Evolutionary conservation across 2,888 invertebrate species (phyloP).

Genomic region (Rhingia campestris): DNA sequence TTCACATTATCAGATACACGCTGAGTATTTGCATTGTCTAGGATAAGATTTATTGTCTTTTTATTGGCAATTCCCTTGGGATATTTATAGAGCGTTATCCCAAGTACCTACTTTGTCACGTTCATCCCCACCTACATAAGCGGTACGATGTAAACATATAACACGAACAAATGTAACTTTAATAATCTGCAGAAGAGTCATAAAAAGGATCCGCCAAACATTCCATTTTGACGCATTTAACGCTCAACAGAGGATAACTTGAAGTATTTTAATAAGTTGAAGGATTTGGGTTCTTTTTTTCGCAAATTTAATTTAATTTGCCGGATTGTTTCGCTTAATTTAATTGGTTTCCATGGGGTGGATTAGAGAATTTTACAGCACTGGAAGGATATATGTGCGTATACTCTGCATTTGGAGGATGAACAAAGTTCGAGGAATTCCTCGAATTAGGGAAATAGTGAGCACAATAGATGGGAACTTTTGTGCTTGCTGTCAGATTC

Average conservation of each 20-base stretch:
- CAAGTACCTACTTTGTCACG: slow-evolving; percentile 31
- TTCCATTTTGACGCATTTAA: neutral
- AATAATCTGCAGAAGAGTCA: slow-evolving; percentile 35
- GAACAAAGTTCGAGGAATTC: no score
- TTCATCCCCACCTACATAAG: slow-evolving; percentile 21
- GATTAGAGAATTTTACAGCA: no score
- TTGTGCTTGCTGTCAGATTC: no score
- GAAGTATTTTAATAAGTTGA: slow-evolving; percentile 29
- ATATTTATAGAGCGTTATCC: slow-evolving; percentile 14
- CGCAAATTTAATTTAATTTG: slow-evolving; percentile 23
- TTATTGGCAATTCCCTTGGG: slow-evolving; percentile 52
- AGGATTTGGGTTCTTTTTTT: slow-evolving; percentile 8
- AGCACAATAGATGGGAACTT: no score
- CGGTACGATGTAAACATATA: slow-evolving; percentile 30
- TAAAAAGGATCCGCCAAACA: slow-evolving; percentile 17
- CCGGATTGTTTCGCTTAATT: slow-evolving; percentile 4
- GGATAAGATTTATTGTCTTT: slow-evolving; percentile 42
- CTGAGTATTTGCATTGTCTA: no score
- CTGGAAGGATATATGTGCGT: no score
- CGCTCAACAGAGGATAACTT: neutral
- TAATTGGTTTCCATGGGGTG: neutral
- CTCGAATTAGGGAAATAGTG: no score
- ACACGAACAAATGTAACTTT: slow-evolving; percentile 35
- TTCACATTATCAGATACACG: no score
- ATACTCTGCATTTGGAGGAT: no score